A percentile compares a stretch with the other conserved stretches of the same genome.
phyloP scores from a whole-genome alignment of 1,140 invertebrate species.

The Popillia japonica region DNA sequence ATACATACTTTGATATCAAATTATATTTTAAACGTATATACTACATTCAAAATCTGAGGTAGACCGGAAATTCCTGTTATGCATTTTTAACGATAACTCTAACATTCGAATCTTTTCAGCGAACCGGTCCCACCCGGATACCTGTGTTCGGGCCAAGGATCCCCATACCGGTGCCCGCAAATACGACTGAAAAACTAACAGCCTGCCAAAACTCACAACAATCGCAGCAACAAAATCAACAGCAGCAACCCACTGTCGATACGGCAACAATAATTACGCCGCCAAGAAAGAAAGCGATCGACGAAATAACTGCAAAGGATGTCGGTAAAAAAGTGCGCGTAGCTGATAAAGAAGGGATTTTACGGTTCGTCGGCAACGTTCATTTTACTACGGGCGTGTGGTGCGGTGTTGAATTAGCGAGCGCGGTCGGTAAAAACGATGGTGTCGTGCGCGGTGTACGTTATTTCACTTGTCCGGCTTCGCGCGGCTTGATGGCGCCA shows the following conservation, averaged over 20 bases:
- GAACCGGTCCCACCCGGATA: constrained; percentile 48
- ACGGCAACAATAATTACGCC: constrained; percentile 9
- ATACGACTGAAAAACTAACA: constrained; percentile 24
- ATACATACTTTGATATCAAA: no score
- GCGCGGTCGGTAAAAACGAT: constrained; percentile 70
- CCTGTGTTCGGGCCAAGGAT: constrained; percentile 54
- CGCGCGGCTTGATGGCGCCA: constrained; percentile 65
- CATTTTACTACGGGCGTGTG: constrained; percentile 68
- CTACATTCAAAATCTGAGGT: no score
- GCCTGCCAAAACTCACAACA: neutral
- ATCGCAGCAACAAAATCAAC: neutral
- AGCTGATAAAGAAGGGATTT: constrained; percentile 62
- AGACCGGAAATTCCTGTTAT: neutral
- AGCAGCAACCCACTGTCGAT: neutral
- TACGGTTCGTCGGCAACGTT: constrained; percentile 67
- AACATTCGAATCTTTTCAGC: constrained; percentile 37
- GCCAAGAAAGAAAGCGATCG: constrained; percentile 1
- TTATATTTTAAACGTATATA: no score
- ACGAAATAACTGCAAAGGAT: constrained; percentile 52
- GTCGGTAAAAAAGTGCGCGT: constrained; percentile 66
- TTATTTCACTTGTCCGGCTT: constrained; percentile 64
- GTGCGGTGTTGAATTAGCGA: constrained; percentile 71
- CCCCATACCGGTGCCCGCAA: constrained; percentile 46
- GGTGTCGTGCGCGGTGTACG: constrained; percentile 67
- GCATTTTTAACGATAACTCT: neutral